Evolutionary conservation across 2,888 invertebrate species (phyloP).

Genomic region (Oegoconia quadripuncta): DNA sequence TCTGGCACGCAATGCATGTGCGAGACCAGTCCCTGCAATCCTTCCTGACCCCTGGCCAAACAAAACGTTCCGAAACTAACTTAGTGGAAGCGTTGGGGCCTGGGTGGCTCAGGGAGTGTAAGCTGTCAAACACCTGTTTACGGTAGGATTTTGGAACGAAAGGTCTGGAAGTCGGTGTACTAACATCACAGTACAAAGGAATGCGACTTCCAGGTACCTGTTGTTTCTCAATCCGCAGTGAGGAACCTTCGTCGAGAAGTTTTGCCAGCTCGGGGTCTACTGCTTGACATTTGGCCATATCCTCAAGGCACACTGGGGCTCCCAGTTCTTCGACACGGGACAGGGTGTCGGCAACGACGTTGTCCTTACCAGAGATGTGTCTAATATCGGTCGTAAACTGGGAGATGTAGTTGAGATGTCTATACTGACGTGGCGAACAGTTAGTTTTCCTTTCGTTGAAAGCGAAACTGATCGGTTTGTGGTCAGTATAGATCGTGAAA

Average conservation of each 20-base stretch:
- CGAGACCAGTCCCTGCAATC: slow-evolving; percentile 18
- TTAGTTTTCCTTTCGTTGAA: slow-evolving; percentile 25
- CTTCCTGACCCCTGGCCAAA: slow-evolving; percentile 19
- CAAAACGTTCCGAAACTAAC: slow-evolving; percentile 14
- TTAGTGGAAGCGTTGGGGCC: slow-evolving; percentile 9
- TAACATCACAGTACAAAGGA: slow-evolving; percentile 20
- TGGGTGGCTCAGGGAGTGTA: slow-evolving; percentile 21
- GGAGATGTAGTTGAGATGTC: slow-evolving; percentile 16
- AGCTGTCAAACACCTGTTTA: slow-evolving; percentile 12
- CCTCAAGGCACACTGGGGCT: slow-evolving; percentile 2
- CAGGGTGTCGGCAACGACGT: slow-evolving; percentile 21
- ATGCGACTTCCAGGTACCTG: not conserved
- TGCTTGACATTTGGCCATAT: slow-evolving; percentile 5
- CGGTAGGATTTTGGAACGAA: slow-evolving; percentile 14
- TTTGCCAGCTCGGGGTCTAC: slow-evolving; percentile 5
- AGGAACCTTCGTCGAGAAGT: slow-evolving; percentile 1
- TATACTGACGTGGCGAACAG: slow-evolving; percentile 15
- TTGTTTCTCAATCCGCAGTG: slow-evolving; percentile 9
- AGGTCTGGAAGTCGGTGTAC: slow-evolving; percentile 13
- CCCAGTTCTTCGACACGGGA: slow-evolving; percentile 23
- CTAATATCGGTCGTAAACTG: slow-evolving; percentile 16
- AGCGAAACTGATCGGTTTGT: slow-evolving; percentile 28
- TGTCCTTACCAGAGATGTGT: slow-evolving; percentile 11
- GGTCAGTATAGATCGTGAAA: slow-evolving; percentile 25
- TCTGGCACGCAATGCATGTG: slow-evolving; percentile 14